Evolutionary conservation across 2,888 invertebrate genomes (phyloP).

Genomic region (Xylota sylvarum): DNA sequence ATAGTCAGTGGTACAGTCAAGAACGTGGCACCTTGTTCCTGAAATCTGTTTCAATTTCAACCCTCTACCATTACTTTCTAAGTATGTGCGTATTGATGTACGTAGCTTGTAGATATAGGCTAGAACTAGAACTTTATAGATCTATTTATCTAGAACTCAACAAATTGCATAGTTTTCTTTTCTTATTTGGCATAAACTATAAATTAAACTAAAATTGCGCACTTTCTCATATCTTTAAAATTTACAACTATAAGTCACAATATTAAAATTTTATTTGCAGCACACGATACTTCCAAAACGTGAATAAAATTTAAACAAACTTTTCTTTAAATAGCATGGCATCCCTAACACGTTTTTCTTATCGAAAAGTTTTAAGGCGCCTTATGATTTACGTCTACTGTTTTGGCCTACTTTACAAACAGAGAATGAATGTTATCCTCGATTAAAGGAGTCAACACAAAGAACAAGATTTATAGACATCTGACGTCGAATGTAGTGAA

Average conservation of each 20-base stretch:
- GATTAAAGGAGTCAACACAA: neutral
- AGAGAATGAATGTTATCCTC: neutral
- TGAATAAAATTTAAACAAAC: neutral
- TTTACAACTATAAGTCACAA: neutral
- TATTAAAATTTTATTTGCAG: neutral
- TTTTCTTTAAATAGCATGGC: neutral
- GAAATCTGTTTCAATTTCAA: no score
- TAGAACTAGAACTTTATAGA: no score
- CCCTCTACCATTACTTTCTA: no score
- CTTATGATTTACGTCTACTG: neutral
- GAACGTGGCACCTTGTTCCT: no score
- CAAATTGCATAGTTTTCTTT: no score
- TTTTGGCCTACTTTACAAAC: neutral
- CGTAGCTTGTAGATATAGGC: no score
- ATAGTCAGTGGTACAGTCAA: no score
- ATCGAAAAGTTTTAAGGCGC: neutral
- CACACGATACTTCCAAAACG: neutral
- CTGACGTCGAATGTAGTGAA: neutral
- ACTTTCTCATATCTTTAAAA: neutral
- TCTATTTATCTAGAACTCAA: no score
- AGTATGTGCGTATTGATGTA: no score
- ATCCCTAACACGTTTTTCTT: conserved; percentile 1
- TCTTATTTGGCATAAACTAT: no score
- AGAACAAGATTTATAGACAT: neutral
- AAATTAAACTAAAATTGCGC: no score